Conservation (phyloP, 2,888 invertebrate species). For the Mechanitis mazaeus region DNA sequence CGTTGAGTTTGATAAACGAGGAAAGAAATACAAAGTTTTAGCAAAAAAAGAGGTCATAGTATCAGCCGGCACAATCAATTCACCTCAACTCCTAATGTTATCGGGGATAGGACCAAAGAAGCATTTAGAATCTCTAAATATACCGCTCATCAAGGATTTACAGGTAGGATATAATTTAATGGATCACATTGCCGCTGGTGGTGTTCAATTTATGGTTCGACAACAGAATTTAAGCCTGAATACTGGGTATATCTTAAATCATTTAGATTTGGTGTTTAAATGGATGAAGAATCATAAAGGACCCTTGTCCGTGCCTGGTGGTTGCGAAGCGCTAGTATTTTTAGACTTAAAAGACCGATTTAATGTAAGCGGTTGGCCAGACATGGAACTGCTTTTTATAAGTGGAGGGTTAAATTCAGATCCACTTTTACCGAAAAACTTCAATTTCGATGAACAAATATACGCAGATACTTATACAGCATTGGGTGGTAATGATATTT, state of each 20-base stretch:
- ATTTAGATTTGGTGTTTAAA: constrained; percentile 65
- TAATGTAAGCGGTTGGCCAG: constrained; percentile 76
- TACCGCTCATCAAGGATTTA: constrained; percentile 74
- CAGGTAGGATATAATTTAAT: constrained; percentile 82
- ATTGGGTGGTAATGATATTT: constrained; percentile 57
- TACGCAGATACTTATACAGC: constrained; percentile 57
- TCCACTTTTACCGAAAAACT: constrained; percentile 62
- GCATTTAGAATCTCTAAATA: constrained; percentile 75
- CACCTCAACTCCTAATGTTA: constrained; percentile 86
- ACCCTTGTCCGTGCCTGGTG: constrained; percentile 79
- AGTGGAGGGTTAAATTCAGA: constrained; percentile 74
- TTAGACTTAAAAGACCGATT: constrained; percentile 77
- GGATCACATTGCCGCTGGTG: constrained; percentile 82
- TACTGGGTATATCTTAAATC: constrained; percentile 56
- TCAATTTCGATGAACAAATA: constrained; percentile 72
- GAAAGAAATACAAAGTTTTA: constrained; percentile 68
- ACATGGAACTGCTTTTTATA: constrained; percentile 80
- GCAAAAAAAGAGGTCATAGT: constrained; percentile 85
- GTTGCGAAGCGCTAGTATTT: constrained; percentile 81
- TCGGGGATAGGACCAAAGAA: constrained; percentile 84
- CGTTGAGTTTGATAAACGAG: constrained; percentile 75
- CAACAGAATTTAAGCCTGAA: constrained; percentile 50
- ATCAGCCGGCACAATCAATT: constrained; percentile 85
- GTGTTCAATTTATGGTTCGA: constrained; percentile 75
- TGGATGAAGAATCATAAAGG: constrained; percentile 75